phyloP scores from a whole-genome alignment of 2,797 vertebrate genomes.

The Hylomyscus alleni region DNA sequence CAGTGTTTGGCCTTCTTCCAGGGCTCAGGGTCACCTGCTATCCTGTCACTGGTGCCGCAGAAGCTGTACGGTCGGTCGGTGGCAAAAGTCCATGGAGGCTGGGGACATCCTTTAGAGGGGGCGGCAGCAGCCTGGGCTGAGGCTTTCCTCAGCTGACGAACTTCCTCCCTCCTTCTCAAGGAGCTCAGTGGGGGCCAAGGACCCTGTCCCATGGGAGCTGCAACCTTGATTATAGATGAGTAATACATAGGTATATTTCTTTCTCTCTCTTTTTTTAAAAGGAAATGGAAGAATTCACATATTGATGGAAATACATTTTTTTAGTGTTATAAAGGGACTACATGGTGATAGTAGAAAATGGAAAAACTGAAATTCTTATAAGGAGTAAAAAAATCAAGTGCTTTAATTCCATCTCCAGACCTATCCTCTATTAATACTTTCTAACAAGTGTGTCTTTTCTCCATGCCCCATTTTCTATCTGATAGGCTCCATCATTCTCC shows the following conservation, averaged over 20 bases:
- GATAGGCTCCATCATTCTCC: conserved; percentile 6
- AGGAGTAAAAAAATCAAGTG: conserved; percentile 34
- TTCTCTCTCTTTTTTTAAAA: neutral
- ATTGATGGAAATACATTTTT: conserved; percentile 62
- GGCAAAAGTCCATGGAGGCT: neutral
- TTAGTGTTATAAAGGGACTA: conserved; percentile 29
- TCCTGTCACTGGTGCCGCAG: neutral
- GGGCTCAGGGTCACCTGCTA: conserved; percentile 52
- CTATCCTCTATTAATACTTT: neutral
- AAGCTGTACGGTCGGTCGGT: neutral
- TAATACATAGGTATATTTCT: neutral
- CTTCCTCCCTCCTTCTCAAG: neutral
- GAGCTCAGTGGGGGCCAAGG: neutral
- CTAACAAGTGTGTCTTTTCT: neutral
- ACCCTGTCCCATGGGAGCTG: neutral
- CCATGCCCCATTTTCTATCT: neutral
- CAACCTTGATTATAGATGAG: neutral
- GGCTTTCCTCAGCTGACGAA: neutral
- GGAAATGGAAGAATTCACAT: conserved; percentile 24
- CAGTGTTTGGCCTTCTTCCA: conserved; percentile 27
- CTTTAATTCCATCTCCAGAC: neutral
- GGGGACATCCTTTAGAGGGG: neutral
- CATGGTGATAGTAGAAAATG: conserved; percentile 39
- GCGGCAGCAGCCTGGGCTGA: neutral
- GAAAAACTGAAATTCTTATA: conserved; percentile 48